Base-by-base conservation (phyloP, 2,113 vertebrate genomes). In the Lucifuga dentata region DNA sequence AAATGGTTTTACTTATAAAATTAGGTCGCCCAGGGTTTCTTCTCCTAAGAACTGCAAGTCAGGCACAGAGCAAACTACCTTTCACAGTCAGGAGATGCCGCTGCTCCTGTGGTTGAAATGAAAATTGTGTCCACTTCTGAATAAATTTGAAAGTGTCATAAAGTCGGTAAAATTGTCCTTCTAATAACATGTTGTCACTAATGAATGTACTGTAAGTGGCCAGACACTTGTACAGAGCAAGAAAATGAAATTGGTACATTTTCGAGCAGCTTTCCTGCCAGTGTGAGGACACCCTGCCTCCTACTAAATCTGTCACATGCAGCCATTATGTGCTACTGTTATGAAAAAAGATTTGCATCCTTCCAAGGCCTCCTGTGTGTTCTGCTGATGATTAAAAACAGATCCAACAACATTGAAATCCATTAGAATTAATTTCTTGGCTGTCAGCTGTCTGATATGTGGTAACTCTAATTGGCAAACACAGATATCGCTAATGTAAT, bases 381-480 rank as follows among this genome's bases (percentile, higher is more conserved):
- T 80, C 49, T 64, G 48, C 49, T 78, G 59, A 45, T 84, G 77
- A 86, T 88, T 88, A 83, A 71, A 84, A 85, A 68, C 33, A 75
- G 81, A 88, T 70, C 69, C 63, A 64, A 85, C 59, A 81, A 76
- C 69, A 80, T 82, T 84, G 78, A 43, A 78, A 84, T 72, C 72
- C 56, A 83, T 89, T 85, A 85, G 44, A 85, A 67, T 72, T 51
- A 41, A n/a, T 82, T 83, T 76, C 75, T 39, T 20, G 8, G 43
- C 46, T 73, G 76, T 85, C 73, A 62, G 68, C 35, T 39, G 49
- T 21, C 19, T 55, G 68, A 58, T 73, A 74, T 45, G 39, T 50
- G 53, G 43, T 36, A 63, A 62, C 63, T 40, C 20, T 49, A 8
- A 11, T 7, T 63, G 17, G 17, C 43, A 65, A 19, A 12, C 39